phyloP scores from a whole-genome alignment of 2,888 invertebrate genomes.

The Hypercompe scribonia region DNA sequence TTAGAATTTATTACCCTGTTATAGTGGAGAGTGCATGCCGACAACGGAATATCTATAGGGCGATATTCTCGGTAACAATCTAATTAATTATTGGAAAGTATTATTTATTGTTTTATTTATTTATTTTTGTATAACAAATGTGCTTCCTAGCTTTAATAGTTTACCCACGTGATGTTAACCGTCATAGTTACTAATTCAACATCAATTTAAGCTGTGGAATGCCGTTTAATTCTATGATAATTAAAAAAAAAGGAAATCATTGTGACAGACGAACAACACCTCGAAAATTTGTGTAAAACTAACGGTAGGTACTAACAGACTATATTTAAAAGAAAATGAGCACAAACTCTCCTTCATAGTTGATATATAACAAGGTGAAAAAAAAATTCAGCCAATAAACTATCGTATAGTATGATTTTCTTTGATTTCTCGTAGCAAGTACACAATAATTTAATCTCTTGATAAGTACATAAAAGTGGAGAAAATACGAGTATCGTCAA shows the following conservation, averaged over 20 bases:
- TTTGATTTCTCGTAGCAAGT: not conserved
- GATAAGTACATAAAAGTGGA: not conserved
- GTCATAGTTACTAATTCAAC: not conserved
- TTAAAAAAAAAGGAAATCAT: not conserved
- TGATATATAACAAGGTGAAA: not conserved
- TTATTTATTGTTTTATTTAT: conserved; percentile 6
- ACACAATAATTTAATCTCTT: not conserved
- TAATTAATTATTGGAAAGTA: conserved; percentile 19
- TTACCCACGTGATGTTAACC: not conserved
- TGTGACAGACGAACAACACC: not conserved
- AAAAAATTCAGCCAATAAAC: too few species aligned
- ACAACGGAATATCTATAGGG: conserved; percentile 57
- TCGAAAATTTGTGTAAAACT: not conserved
- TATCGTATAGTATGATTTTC: too few species aligned
- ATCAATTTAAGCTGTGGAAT: not conserved
- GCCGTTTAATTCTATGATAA: not conserved
- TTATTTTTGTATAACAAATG: not conserved
- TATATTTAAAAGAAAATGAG: not conserved
- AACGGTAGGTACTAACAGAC: not conserved
- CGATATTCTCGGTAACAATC: conserved; percentile 53
- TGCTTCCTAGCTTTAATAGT: not conserved
- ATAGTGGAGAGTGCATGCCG: conserved; percentile 76
- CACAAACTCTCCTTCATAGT: not conserved
- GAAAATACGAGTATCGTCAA: conserved; percentile 7
- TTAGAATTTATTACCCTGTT: conserved; percentile 78